Evolutionary conservation across 1,140 invertebrate species (phyloP).

Genomic region (Papilio aristodemus): DNA sequence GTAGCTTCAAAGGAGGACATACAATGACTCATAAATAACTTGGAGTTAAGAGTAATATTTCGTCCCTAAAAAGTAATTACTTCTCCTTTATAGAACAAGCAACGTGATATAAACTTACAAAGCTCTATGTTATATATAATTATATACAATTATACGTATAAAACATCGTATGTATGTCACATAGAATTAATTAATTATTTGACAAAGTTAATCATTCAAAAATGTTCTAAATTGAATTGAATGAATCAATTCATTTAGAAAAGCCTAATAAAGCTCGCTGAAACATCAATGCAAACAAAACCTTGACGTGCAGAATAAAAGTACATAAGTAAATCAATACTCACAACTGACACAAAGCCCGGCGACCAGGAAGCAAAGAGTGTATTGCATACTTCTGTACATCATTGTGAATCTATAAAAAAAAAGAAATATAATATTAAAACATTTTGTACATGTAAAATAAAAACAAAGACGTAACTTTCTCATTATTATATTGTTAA

Average conservation of each 20-base stretch:
- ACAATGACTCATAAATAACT: slow-evolving; percentile 24
- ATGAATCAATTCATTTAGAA: neutral
- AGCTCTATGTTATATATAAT: neutral
- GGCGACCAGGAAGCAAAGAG: neutral
- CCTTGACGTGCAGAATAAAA: neutral
- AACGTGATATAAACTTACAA: neutral
- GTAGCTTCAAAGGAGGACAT: slow-evolving; percentile 17
- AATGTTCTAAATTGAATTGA: too few relatives aligned
- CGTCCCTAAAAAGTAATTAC: slow-evolving; percentile 20
- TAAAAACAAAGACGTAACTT: too few relatives aligned
- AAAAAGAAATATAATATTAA: slow-evolving; percentile 23
- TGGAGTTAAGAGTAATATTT: slow-evolving; percentile 15
- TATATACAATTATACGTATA: neutral
- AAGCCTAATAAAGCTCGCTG: neutral
- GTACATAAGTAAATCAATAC: slow-evolving; percentile 21
- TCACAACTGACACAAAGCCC: slow-evolving; percentile 12
- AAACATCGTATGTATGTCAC: too few relatives aligned
- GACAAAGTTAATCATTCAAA: too few relatives aligned
- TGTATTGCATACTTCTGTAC: slow-evolving; percentile 12
- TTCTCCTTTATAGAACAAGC: neutral
- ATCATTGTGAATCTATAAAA: slow-evolving; percentile 43
- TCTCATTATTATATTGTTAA: too few relatives aligned
- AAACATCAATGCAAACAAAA: slow-evolving; percentile 6
- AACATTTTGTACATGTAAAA: too few relatives aligned
- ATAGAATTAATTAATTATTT: too few relatives aligned